These are phyloP conservation scores for Chiropotes sagulatus DNA, from an alignment of 2,797 vertebrate genomes.

Conservation along the genomic window DNA sequence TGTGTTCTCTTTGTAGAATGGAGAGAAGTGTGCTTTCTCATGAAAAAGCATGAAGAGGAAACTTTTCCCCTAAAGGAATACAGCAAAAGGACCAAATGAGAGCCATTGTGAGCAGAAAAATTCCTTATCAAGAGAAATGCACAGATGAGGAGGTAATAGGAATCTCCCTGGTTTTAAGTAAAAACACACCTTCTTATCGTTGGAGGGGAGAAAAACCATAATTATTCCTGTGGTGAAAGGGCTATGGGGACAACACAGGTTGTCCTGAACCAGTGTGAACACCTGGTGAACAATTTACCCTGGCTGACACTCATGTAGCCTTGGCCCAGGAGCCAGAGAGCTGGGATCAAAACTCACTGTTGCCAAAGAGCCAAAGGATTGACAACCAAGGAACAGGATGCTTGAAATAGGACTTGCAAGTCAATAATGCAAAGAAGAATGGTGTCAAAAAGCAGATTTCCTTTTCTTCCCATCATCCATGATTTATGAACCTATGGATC, in stretches of 20 bases:
- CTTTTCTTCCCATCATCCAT: background rate
- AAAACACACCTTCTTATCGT: background rate
- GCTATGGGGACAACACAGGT: accelerated
- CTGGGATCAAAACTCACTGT: background rate
- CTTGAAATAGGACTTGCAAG: background rate
- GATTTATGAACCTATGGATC: background rate
- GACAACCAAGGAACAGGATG: background rate
- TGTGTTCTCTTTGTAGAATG: background rate
- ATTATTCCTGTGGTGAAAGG: background rate
- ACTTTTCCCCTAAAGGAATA: background rate
- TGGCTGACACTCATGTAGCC: background rate
- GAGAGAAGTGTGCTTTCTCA: background rate
- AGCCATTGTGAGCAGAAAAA: background rate
- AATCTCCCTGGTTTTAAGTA: background rate
- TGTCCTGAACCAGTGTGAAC: background rate
- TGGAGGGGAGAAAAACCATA: background rate
- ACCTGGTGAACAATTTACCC: background rate
- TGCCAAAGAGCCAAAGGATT: background rate
- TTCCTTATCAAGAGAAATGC: background rate
- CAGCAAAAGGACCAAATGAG: background rate
- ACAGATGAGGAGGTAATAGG: background rate
- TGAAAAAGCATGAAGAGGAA: background rate
- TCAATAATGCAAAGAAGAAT: background rate
- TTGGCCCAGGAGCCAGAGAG: background rate
- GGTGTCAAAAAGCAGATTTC: conserved; percentile 29